These are phyloP conservation scores for Gambusia holbrooki DNA, from an alignment of 2,113 vertebrate species.

Conservation along the genomic window DNA sequence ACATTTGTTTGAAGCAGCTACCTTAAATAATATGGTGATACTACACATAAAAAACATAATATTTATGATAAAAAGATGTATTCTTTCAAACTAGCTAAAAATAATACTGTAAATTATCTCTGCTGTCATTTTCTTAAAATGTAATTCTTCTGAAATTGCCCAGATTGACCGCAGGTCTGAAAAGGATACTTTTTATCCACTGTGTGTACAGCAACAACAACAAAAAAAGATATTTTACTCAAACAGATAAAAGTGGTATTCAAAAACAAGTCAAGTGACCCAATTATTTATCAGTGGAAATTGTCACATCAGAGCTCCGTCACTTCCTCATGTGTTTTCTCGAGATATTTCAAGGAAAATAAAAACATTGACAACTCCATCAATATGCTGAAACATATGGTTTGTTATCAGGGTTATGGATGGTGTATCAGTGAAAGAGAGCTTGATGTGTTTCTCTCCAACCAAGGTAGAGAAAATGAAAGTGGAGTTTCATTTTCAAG, in stretches of 20 bases:
- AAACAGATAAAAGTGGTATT: neutral
- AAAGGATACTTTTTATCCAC: too few relatives aligned
- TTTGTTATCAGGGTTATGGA: neutral
- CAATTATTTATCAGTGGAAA: neutral
- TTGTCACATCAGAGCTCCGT: neutral
- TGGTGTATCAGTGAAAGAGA: neutral
- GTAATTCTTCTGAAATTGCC: neutral
- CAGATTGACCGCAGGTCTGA: too few relatives aligned
- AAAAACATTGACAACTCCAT: too few relatives aligned
- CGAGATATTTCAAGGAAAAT: neutral
- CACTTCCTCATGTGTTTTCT: neutral
- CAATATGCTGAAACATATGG: neutral
- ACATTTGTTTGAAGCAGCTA: neutral
- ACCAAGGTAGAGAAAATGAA: neutral
- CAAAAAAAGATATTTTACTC: neutral
- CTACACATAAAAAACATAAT: neutral
- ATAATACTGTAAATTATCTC: neutral
- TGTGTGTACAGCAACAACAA: neutral
- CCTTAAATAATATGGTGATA: neutral
- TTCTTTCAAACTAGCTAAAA: neutral
- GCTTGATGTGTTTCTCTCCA: neutral
- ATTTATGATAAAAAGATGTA: neutral
- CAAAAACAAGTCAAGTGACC: neutral
- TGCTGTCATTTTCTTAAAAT: neutral
- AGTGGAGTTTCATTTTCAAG: neutral